A percentile compares a stretch with the other conserved stretches of the same genome.
These are phyloP conservation scores for Eristalis tenax DNA, from an alignment of 2,888 invertebrate species.

Conservation along the genomic window DNA sequence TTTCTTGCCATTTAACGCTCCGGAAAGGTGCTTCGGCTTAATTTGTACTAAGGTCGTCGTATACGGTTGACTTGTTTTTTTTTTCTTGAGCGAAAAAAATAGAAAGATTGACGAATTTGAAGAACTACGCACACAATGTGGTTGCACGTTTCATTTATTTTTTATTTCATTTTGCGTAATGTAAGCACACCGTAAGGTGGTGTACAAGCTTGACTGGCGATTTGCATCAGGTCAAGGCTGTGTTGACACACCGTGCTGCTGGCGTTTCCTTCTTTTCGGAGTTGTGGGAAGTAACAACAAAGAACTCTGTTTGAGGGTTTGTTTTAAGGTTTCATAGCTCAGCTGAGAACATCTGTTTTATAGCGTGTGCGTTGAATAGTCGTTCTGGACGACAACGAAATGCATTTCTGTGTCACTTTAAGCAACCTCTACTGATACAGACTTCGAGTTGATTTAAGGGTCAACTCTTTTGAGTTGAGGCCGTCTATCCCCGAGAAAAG, in stretches of 20 bases:
- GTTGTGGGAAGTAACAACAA: neutral
- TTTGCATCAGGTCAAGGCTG: neutral
- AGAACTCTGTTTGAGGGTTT: neutral
- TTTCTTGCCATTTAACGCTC: conserved; percentile 26
- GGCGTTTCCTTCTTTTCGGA: neutral
- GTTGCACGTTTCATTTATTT: neutral
- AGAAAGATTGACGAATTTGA: neutral
- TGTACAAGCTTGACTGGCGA: neutral
- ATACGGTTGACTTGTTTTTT: conserved; percentile 51
- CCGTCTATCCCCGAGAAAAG: no score
- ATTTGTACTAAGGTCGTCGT: conserved; percentile 56
- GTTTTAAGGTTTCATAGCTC: neutral
- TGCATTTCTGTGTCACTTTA: neutral
- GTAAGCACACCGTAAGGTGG: neutral
- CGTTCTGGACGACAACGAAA: neutral
- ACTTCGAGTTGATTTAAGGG: no score
- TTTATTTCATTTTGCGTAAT: neutral
- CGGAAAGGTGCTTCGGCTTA: conserved; percentile 24
- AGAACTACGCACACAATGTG: neutral
- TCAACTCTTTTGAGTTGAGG: no score
- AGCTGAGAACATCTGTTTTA: neutral
- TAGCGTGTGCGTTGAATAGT: no score
- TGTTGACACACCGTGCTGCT: neutral
- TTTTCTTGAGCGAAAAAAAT: neutral
- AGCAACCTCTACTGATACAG: no score